Evolutionary conservation across 2,113 vertebrate species (phyloP).

Genomic region (Phalacrocorax carbo): DNA sequence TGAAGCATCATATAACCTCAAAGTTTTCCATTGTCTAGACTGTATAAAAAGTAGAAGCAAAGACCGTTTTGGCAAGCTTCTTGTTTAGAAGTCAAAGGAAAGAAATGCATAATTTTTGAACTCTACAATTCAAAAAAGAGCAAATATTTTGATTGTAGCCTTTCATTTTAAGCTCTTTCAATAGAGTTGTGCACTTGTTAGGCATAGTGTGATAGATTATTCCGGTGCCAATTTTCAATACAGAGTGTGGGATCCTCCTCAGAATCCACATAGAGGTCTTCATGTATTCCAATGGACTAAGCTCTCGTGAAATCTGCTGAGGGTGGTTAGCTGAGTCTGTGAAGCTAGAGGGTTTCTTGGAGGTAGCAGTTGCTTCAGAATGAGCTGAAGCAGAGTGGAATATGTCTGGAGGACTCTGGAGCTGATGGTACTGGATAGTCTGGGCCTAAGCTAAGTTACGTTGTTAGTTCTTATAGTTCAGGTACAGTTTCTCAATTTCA

Average conservation of each 20-base stretch:
- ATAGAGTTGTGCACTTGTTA: not conserved
- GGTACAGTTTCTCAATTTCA: not conserved
- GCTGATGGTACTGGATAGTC: not conserved
- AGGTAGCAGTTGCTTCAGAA: not conserved
- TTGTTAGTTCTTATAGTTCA: not conserved
- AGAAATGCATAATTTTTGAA: not conserved
- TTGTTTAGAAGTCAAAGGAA: not conserved
- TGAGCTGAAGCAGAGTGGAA: not conserved
- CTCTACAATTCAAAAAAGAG: not conserved
- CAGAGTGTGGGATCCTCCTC: not conserved
- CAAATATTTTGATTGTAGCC: not conserved
- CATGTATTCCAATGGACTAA: not conserved
- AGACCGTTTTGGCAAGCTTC: not conserved
- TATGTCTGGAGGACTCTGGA: not conserved
- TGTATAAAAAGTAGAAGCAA: not conserved
- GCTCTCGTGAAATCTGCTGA: not conserved
- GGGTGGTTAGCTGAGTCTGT: not conserved
- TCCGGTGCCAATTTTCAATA: not conserved
- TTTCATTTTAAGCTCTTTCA: not conserved
- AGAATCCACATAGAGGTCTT: not conserved
- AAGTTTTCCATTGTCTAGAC: not conserved
- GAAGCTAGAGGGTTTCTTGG: not conserved
- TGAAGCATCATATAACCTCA: not conserved
- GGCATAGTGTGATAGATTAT: not conserved
- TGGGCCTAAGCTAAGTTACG: not conserved